These are phyloP conservation scores for Ahaetulla prasina DNA, from an alignment of 2,113 vertebrate genomes.

Conservation along the genomic window DNA sequence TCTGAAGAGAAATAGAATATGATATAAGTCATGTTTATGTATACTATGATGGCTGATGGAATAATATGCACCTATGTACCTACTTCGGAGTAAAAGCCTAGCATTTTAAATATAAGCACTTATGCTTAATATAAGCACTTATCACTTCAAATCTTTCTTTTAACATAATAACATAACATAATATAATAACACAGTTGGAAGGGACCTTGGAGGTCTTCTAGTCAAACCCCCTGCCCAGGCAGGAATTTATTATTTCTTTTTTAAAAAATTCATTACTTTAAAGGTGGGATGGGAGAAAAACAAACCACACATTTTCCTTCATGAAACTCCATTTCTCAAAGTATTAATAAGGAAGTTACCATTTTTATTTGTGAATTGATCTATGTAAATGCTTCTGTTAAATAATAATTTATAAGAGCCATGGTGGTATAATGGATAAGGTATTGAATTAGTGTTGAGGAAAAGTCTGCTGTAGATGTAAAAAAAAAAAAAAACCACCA, in stretches of 20 bases:
- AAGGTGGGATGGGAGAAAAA: background rate
- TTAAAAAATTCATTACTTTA: background rate
- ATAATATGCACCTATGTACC: background rate
- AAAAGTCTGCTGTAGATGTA: background rate
- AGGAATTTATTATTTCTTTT: background rate
- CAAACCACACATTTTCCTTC: background rate
- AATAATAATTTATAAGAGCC: background rate
- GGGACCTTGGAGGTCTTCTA: too few relatives aligned
- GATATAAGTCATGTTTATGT: background rate
- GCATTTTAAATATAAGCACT: background rate
- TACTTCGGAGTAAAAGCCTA: background rate
- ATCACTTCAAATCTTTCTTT: background rate
- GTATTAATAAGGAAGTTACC: background rate
- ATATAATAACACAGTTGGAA: too few relatives aligned
- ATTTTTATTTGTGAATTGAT: background rate
- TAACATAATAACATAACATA: too few relatives aligned
- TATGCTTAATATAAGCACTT: background rate
- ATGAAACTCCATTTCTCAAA: background rate
- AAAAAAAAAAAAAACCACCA: background rate
- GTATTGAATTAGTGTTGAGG: background rate
- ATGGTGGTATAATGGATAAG: background rate
- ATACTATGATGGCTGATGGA: background rate
- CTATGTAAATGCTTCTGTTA: background rate
- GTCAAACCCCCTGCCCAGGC: too few relatives aligned
- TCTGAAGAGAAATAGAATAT: constrained; percentile 10